Percentiles rank a stretch among this genome's conserved stretches.
Conservation (phyloP, 2,888 invertebrate genomes). For the Itoplectis maculator region DNA sequence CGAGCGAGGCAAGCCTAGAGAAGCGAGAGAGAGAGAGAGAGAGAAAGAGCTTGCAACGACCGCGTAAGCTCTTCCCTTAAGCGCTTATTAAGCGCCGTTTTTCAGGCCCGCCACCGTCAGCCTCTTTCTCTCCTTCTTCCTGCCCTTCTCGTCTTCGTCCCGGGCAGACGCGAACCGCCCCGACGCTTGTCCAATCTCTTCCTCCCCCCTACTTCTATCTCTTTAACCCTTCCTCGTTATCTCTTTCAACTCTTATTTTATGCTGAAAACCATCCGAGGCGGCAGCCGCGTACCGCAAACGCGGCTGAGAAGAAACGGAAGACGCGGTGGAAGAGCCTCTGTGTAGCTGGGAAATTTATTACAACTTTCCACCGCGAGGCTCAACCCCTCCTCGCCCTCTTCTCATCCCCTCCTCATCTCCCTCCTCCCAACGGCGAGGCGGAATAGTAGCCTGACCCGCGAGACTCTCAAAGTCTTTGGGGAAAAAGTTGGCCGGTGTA, state of each 20-base stretch:
- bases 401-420: too few relatives aligned
- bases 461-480: constrained; percentile 29
- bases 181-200: constrained; percentile 57
- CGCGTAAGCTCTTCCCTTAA: constrained; percentile 55
- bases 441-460: background rate
- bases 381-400: too few relatives aligned
- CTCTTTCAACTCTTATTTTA: constrained; percentile 32
- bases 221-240: constrained; percentile 33
- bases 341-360: constrained; percentile 38
- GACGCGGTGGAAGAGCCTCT: background rate
- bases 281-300: background rate
- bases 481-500: constrained; percentile 13
- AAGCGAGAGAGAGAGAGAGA: constrained; percentile 4
- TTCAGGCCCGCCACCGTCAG: constrained; percentile 40
- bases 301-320: background rate
- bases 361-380: constrained; percentile 30
- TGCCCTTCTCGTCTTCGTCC: constrained; percentile 33
- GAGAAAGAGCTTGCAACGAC: constrained; percentile 23
- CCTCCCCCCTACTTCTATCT: constrained; percentile 26
- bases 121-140: too few relatives aligned
- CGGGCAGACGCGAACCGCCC: constrained; percentile 40
- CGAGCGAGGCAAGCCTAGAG: background rate
- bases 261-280: constrained; percentile 12
- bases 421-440: constrained; percentile 10
- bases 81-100: constrained; percentile 67